Percentiles rank a stretch among this genome's conserved stretches.
phyloP scores from a whole-genome alignment of 2,888 invertebrate genomes.

The Dryobotodes eremita region DNA sequence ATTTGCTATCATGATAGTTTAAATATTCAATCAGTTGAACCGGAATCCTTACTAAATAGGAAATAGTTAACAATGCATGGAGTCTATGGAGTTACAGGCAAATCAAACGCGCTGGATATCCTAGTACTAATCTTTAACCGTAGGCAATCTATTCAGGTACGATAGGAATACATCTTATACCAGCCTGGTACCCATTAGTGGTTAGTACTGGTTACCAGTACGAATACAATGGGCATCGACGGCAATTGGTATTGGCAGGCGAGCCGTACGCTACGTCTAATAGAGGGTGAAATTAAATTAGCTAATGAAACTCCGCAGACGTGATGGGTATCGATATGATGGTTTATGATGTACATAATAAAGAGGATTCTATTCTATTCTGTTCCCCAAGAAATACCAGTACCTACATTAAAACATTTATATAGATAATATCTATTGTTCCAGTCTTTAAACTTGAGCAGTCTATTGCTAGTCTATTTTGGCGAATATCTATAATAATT shows the following conservation, averaged over 20 bases:
- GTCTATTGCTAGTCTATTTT: neutral
- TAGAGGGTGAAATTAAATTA: neutral
- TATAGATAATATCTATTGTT: neutral
- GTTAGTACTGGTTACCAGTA: constrained; percentile 74
- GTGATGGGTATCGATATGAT: too few relatives aligned
- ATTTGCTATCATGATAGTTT: constrained; percentile 67
- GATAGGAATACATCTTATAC: constrained; percentile 79
- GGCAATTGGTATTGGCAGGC: constrained; percentile 68
- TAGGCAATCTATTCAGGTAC: constrained; percentile 81
- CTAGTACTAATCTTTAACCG: constrained; percentile 70
- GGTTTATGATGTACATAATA: too few relatives aligned
- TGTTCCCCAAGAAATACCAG: neutral
- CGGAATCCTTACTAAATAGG: constrained; percentile 64
- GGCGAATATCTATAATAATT: neutral
- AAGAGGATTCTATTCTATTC: too few relatives aligned
- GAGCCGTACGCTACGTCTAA: constrained; percentile 44
- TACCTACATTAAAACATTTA: too few relatives aligned
- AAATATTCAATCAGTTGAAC: constrained; percentile 66
- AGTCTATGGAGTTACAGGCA: constrained; percentile 43
- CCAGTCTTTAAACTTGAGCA: neutral
- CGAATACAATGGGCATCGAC: constrained; percentile 71
- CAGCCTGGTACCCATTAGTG: constrained; percentile 75
- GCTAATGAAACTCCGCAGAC: too few relatives aligned
- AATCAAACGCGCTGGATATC: constrained; percentile 63
- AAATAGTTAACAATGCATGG: constrained; percentile 61